Evolutionary conservation across 2,113 vertebrate genomes (phyloP), one percentile per base, ranked within the genome.

Genomic region (Rutilus rutilus): DNA sequence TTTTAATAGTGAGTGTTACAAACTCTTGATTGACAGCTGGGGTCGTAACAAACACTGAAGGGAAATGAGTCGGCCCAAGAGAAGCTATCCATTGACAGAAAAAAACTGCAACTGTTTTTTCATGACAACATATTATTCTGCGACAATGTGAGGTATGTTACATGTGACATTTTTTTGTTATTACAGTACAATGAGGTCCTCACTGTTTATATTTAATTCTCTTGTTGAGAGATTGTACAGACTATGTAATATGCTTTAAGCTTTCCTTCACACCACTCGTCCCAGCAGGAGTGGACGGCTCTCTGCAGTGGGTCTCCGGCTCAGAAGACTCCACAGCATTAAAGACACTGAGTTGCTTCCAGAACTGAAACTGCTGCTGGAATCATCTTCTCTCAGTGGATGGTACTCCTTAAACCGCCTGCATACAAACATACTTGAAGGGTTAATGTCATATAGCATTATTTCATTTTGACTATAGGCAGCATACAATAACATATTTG

Each of bases 261-360:
- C 42, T 42, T 9, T 42, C 42, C 42, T 42, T 42, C 90, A 98
- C 87, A 97, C 95, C 78, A 96, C 91, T 57, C 94, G 93, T 57
- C 95, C 93, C 33, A 94, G 95, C 85, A 98, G 96, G 78, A 98
- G 94, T 0, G 97, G 97, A 7, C 95, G 96, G 84, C 92, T 97
- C 85, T 98, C 97, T 5, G 96, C 95, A 12, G 86, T 85, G 19
- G 93, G 92, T 30, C 92, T 92, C 59, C 94, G 90, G 57, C 91
- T 94, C 84, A 97, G 93, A 67, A 96, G 80, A 79, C 91, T 95
- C 91, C 95, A 96, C 88, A 97, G 88, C 84, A 96, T 90, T 88
- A 96, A 87, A 65, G 96, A 95, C 33, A 95, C 92, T 2, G 92
- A 92, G 5, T 94, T 91, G 2, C 94, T 73, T 0, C 83, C 87